Conservation (phyloP, 2,113 vertebrate genomes). For the Burhinus bistriatus region DNA sequence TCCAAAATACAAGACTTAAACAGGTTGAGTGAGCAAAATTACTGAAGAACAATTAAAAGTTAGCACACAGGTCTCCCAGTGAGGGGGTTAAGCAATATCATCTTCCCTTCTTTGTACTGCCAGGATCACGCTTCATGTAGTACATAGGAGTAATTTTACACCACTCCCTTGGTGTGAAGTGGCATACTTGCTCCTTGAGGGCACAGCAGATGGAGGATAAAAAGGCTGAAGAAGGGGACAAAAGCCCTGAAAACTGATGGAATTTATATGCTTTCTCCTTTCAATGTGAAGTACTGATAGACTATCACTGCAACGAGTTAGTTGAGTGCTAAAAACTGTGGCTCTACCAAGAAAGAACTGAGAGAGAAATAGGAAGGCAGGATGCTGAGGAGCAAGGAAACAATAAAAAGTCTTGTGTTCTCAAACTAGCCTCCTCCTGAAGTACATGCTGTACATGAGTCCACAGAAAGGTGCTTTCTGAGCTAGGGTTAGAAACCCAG, state of each 20-base stretch:
- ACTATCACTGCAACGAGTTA: fast-evolving
- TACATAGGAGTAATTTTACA: neutral
- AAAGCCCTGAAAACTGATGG: neutral
- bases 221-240: neutral
- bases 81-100: neutral
- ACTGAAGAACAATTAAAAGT: neutral
- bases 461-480: neutral
- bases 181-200: neutral
- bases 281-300: neutral
- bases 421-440: neutral
- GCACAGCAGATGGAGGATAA: neutral
- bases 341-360: neutral
- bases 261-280: neutral
- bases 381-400: neutral
- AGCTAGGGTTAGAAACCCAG: neutral
- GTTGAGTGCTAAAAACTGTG: neutral
- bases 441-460: neutral
- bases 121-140: neutral
- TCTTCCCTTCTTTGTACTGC: neutral
- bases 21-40: neutral
- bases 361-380: neutral
- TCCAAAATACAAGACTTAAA: neutral
- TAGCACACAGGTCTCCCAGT: neutral
- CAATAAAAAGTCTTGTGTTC: neutral
- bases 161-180: neutral